Base-by-base conservation (phyloP, 2,888 invertebrate genomes). In the Idaea aversata region DNA sequence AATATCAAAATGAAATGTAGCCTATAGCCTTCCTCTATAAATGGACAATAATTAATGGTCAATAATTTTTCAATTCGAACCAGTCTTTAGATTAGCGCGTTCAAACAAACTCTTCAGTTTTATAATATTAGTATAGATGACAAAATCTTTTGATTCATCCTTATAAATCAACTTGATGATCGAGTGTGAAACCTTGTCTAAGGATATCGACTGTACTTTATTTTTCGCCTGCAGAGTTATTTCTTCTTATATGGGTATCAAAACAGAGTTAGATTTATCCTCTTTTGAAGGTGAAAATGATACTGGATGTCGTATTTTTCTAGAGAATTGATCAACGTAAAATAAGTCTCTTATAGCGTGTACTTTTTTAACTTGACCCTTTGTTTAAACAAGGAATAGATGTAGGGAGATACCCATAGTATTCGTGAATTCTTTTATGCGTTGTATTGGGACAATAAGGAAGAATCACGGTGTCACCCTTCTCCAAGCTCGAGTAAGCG, bases 401-500 rank as follows among this genome's bases (percentile, higher is more conserved):
- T 47, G 3, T 25, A 47, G 47, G 47, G 7, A 10, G 10, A 47
- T 5, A 47, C 47, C 47, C 47, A 7, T 47, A 13, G 13, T 47
- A 7, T 47, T 47, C 47, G 70, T 72, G 77, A 70, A 66, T 78
- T 76, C 78, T 82, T 82, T 78, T 84, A 81, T 76, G 74, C 80
- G 88, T 88, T 83, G 68, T 70, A 71, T 70, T 68, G 68, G 77
- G 81, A 87, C 83, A 88, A 88, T 80, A 81, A 87, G 84, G 89
- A 90, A 88, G 90, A 88, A 82, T 78, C 73, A 76, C 77, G 79
- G 82, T 91, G 88, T 90, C 90, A 91, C 91, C 92, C 92, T 91
- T 91, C 91, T 88, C 88, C 82, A 73, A 72, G 80, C 77, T 76
- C 77, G 80, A 82, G 84, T 81, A 84, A 83, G 81, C 81, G 83